phyloP scores from a whole-genome alignment of 2,888 invertebrate species.

The Teleiodes luculella region DNA sequence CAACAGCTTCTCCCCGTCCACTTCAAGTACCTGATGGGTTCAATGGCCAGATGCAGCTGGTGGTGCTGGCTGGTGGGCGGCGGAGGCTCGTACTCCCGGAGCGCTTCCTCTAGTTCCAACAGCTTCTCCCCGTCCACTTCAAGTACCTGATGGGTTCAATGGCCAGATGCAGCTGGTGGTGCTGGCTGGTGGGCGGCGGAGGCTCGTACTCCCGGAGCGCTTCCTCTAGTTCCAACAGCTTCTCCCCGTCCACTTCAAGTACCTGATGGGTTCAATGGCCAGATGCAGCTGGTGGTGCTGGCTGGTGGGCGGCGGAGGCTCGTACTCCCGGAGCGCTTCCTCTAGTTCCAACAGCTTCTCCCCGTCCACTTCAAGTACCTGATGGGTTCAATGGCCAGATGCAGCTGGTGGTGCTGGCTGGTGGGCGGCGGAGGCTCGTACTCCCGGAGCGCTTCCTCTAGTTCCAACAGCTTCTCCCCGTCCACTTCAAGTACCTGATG shows the following conservation, averaged over 20 bases:
- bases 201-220: constrained; percentile 91
- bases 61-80: constrained; percentile 72
- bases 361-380: too few species aligned
- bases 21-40: constrained; percentile 73
- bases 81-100: constrained; percentile 89
- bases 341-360: constrained; percentile 92
- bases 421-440: constrained; percentile 83
- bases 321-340: constrained; percentile 89
- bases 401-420: constrained; percentile 84
- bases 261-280: constrained; percentile 81
- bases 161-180: constrained; percentile 89
- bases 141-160: constrained; percentile 79
- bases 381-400: constrained; percentile 83
- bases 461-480: constrained; percentile 90
- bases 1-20: constrained; percentile 88
- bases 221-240: constrained; percentile 90
- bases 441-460: constrained; percentile 90
- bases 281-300: constrained; percentile 88
- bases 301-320: constrained; percentile 77
- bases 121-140: too few species aligned
- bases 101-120: constrained; percentile 89
- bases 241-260: too few species aligned
- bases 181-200: constrained; percentile 50
- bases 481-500: constrained; percentile 63
- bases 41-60: constrained; percentile 90